Base-by-base conservation (phyloP, 2,888 invertebrate species). In the Nyleta sp. region DNA sequence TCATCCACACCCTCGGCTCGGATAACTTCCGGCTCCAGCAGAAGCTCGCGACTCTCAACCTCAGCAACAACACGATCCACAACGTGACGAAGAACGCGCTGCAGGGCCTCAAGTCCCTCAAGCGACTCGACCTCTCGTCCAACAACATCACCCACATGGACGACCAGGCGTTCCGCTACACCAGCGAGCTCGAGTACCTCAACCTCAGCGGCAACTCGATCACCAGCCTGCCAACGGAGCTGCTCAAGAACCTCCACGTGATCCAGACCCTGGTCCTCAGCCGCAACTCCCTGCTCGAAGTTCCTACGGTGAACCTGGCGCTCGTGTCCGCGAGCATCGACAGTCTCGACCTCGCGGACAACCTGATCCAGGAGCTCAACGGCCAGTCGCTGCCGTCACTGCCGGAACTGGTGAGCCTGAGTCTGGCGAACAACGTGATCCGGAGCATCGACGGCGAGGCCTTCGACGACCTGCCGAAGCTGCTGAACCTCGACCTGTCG, bases 21-120 rank as follows among this genome's bases (percentile, higher is more conserved):
- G 94, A 94, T 85, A 96, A 96, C 90, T 97, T 98, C 85, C 94
- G 95, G 81, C 94, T 94, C 80, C 96, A 96, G 86, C 93, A 92
- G 72, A 94, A 94, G 82, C 92, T 98, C 91, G 93, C 94, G 48
- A 93, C 94, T 78, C 91, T 98, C 28, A 95, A 97, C 90, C 91
- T 97, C 77, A 96, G 96, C 88, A 92, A 93, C 81, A 98, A 98
- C 90, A 92, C 92, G 76, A 93, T 96, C 40, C 94, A 94, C 85
- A 92, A 92, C 62, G 90, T 96, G 81, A 93, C 94, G 82, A 96
- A 95, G 87, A 95, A 95, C 83, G 94, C 95, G 10, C 94, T 96
- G 86, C 93, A 94, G 82, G 96, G 96, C 4, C 91, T 96, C 48
- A 93, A 92, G 73, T 93, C 93, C 79, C 92, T 96, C 50, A 89